Percentiles rank a stretch among this genome's conserved stretches.
Conservation (phyloP, 2,797 vertebrate species). For the Aulostomus chinensis region DNA sequence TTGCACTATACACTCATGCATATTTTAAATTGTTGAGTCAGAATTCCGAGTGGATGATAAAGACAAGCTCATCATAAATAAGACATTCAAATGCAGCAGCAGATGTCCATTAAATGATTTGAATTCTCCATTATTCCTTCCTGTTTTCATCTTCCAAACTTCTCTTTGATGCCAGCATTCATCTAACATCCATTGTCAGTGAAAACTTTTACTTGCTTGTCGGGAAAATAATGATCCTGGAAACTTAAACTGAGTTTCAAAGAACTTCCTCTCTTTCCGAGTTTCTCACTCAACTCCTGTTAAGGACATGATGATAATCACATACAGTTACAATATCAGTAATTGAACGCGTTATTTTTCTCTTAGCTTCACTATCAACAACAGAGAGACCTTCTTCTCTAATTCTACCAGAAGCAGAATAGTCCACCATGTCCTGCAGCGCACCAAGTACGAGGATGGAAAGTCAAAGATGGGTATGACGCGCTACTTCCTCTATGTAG, state of each 20-base stretch:
- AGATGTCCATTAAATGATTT: constrained; percentile 26
- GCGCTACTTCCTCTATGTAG: not conserved
- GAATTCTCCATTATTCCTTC: constrained; percentile 1
- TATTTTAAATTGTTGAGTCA: constrained; percentile 25
- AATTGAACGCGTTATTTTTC: constrained; percentile 28
- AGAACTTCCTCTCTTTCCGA: constrained; percentile 9
- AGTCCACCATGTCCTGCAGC: constrained; percentile 95
- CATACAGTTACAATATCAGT: not conserved
- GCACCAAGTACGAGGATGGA: constrained; percentile 96
- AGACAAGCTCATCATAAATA: constrained; percentile 37
- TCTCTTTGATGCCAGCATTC: constrained; percentile 22
- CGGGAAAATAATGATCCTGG: too few relatives aligned
- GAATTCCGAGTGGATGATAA: not conserved
- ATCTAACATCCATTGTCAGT: constrained; percentile 27
- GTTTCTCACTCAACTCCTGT: not conserved
- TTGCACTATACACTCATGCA: constrained; percentile 17
- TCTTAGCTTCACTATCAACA: constrained; percentile 95
- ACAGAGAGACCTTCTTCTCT: constrained; percentile 96
- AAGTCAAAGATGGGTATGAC: constrained; percentile 96
- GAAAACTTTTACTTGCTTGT: too few relatives aligned
- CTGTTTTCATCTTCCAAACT: constrained; percentile 7
- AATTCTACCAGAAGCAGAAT: constrained; percentile 97
- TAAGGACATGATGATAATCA: constrained; percentile 20
- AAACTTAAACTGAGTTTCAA: constrained; percentile 24
- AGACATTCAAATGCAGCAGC: constrained; percentile 30